Conservation (phyloP, 1,140 invertebrate genomes). For the Drosophila sp. region DNA sequence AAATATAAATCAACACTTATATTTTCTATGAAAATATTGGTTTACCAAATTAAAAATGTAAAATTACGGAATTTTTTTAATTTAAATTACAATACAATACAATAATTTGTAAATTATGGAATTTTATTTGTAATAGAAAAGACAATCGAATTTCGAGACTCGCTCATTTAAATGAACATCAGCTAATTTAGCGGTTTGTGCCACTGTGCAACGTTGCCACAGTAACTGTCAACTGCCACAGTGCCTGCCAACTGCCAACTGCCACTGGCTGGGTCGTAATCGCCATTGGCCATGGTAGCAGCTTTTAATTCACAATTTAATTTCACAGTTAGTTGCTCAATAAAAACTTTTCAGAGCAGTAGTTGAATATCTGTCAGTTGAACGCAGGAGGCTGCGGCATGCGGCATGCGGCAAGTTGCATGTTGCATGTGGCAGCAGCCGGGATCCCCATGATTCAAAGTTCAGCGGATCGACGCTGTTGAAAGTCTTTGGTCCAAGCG, state of each 20-base stretch:
- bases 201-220: too few relatives aligned
- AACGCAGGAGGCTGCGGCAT: background rate
- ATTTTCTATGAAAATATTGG: too few relatives aligned
- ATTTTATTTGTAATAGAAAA: too few relatives aligned
- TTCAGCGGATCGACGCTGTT: slow-evolving; percentile 22
- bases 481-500: background rate
- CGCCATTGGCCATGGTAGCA: slow-evolving; percentile 52
- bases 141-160: too few relatives aligned
- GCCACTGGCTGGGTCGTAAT: slow-evolving; percentile 28
- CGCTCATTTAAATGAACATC: too few relatives aligned
- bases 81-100: too few relatives aligned
- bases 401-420: background rate
- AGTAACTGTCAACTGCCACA: background rate
- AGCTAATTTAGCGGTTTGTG: too few relatives aligned
- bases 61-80: too few relatives aligned
- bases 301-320: slow-evolving; percentile 79
- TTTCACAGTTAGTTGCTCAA: slow-evolving; percentile 71
- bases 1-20: too few relatives aligned
- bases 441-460: background rate
- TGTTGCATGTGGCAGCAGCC: slow-evolving; percentile 6
- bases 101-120: too few relatives aligned
- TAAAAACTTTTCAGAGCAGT: slow-evolving; percentile 54
- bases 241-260: background rate
- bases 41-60: too few relatives aligned
- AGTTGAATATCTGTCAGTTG: slow-evolving; percentile 43